Evolutionary conservation across 1,140 invertebrate genomes (phyloP), one percentile per base, ranked within the genome.

Genomic region (Rhopalosiphum padi): DNA sequence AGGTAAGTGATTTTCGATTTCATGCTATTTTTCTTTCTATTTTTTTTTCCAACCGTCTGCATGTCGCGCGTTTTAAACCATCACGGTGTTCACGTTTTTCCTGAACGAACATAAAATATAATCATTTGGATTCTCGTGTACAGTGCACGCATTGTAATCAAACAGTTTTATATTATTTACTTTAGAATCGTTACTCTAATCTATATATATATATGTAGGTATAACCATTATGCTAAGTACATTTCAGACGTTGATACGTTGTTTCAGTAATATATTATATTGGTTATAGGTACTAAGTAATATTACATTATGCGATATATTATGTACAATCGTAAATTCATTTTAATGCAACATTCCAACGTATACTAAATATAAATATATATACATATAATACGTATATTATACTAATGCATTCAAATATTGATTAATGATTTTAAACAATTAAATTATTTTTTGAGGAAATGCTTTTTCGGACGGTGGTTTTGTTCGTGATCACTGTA

Each of bases 1-100:
- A 53, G 22, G 87, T 55, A 55, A 89, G 87, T 89, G 48, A 89
- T 89, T 89, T 51, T 35, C 25, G 55, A 77, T 77, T 77, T 77
- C 1, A 1, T 77, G 30, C 9, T n/a, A 77, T 18, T n/a, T 77
- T 77, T 9, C 15, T 77, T 77, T n/a, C 1, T 18, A 18, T 6
- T 68, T 68, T n/a, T 51, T 15, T 18, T 23, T 18, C 37, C 22
- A 37, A 43, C 83, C 9, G 30, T 30, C 11, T 30, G 8, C 48
- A 51, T 18, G 48, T 30, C 22, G 3, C 53, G 3, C 11, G 30
- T 68, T n/a, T n/a, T 68, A n/a, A 15, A 4, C 30, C 60, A 68
- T n/a, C 0, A 21, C 3, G 11, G 30, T 15, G 4, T 68, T 68
- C 11, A n/a, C 60, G 4, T n/a, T n/a, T 68, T n/a, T 18, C 60